phyloP scores from a whole-genome alignment of 2,113 vertebrate species.

The Entelurus aequoreus region DNA sequence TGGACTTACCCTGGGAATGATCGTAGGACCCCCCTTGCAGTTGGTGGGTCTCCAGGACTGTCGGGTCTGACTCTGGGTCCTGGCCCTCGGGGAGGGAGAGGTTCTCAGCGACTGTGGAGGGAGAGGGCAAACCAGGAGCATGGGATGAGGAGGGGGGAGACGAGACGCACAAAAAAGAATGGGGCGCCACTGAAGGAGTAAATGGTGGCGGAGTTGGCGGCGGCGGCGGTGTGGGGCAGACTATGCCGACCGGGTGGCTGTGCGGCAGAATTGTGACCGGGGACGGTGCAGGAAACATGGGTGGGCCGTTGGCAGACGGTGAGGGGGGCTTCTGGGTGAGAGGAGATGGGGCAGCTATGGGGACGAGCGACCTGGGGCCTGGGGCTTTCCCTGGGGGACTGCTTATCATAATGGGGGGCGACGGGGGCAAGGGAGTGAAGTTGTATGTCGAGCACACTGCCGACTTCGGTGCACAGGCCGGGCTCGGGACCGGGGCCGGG shows the following conservation, averaged over 20 bases:
- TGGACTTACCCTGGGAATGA: conserved; percentile 83
- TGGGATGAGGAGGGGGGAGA: conserved; percentile 88
- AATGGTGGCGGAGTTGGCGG: conserved; percentile 74
- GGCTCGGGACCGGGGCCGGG: conserved; percentile 36
- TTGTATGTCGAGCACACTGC: conserved; percentile 82
- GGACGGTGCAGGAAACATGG: conserved; percentile 73
- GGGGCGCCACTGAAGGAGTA: conserved; percentile 66
- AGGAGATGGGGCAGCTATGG: conserved; percentile 78
- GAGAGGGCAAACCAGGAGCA: conserved; percentile 97
- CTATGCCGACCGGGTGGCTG: conserved; percentile 69
- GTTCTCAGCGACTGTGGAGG: conserved; percentile 82
- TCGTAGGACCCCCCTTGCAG: conserved; percentile 37
- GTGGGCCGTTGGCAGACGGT: conserved; percentile 54
- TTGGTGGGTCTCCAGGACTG: conserved; percentile 31
- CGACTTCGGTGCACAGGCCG: conserved; percentile 70
- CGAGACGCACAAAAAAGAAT: conserved; percentile 63
- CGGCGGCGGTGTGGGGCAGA: conserved; percentile 65
- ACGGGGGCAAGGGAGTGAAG: conserved; percentile 89
- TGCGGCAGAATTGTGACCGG: conserved; percentile 69
- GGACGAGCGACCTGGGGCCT: conserved; percentile 85
- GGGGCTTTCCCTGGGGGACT: conserved; percentile 92
- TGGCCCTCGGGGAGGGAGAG: conserved; percentile 46
- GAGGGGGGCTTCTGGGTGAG: conserved; percentile 83
- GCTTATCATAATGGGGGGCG: conserved; percentile 96
- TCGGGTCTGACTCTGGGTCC: conserved; percentile 37